Evolutionary conservation across 2,113 vertebrate species (phyloP).

Genomic region (Bambusicola thoracicus): DNA sequence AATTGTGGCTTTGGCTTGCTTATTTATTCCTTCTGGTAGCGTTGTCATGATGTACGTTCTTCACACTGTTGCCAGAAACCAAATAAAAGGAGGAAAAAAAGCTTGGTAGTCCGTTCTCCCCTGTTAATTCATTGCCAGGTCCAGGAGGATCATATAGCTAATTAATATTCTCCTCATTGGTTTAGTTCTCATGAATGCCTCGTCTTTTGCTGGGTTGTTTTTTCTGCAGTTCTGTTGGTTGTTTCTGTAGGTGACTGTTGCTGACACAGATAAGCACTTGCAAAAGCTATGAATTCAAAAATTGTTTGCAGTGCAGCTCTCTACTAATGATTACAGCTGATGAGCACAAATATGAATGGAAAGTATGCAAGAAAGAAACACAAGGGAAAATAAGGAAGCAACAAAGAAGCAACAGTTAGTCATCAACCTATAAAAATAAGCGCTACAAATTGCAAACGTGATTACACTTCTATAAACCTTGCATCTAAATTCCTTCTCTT

Average conservation of each 20-base stretch:
- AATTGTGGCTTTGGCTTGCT: neutral
- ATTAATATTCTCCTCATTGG: neutral
- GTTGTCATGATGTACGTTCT: neutral
- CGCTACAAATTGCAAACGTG: conserved; percentile 36
- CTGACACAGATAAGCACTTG: neutral
- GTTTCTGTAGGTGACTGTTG: neutral
- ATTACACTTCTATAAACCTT: conserved; percentile 50
- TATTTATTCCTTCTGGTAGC: neutral
- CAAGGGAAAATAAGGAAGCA: neutral
- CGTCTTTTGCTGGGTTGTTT: neutral
- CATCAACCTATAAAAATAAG: conserved; percentile 24
- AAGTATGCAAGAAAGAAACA: neutral
- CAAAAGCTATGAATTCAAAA: neutral
- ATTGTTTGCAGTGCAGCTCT: neutral
- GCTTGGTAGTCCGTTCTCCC: neutral
- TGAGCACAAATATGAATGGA: conserved; percentile 47
- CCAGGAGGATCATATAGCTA: neutral
- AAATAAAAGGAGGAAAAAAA: neutral
- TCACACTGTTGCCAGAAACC: neutral
- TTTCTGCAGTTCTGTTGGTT: neutral
- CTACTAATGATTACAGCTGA: conserved; percentile 12
- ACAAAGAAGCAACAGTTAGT: conserved; percentile 23
- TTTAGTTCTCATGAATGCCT: neutral
- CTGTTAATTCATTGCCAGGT: neutral
- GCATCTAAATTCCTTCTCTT: conserved; percentile 42